Evolutionary conservation across 2,113 vertebrate genomes (phyloP).

Genomic region (Chaetops frenatus): DNA sequence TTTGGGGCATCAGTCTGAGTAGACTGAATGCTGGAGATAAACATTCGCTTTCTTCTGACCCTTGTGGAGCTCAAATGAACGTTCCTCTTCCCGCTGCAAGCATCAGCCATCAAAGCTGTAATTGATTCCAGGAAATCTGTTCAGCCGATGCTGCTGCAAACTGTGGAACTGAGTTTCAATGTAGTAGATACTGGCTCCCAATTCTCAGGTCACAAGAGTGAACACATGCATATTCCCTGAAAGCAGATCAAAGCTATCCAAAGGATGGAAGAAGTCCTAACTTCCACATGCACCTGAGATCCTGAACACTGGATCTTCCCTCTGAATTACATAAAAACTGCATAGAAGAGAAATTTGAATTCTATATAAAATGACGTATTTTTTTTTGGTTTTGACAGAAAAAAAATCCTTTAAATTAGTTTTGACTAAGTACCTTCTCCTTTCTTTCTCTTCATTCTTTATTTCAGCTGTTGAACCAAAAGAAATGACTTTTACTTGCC

Average conservation of each 20-base stretch:
- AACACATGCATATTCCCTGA: not conserved
- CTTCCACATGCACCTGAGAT: not conserved
- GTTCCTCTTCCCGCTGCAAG: not conserved
- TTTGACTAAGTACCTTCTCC: not conserved
- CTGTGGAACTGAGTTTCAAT: not conserved
- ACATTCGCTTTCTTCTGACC: accelerated
- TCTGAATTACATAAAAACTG: not conserved
- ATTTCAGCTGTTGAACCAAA: not conserved
- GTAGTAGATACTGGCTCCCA: not conserved
- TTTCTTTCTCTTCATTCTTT: not conserved
- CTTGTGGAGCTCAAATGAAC: not conserved
- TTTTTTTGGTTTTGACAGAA: not conserved
- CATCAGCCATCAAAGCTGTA: not conserved
- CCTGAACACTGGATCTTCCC: not conserved
- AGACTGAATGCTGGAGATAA: not conserved
- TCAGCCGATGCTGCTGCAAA: not conserved
- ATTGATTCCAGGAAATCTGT: not conserved
- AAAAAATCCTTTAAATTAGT: not conserved
- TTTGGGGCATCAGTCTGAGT: not conserved
- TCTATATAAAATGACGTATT: not conserved
- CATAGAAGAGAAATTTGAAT: not conserved
- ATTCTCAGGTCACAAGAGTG: not conserved
- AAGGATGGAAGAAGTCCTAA: not conserved
- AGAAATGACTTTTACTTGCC: not conserved
- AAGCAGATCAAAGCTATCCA: not conserved